Evolutionary conservation across 2,888 invertebrate genomes (phyloP), one percentile per base, ranked within the genome.

Genomic region (Drosophila mayaguana): DNA sequence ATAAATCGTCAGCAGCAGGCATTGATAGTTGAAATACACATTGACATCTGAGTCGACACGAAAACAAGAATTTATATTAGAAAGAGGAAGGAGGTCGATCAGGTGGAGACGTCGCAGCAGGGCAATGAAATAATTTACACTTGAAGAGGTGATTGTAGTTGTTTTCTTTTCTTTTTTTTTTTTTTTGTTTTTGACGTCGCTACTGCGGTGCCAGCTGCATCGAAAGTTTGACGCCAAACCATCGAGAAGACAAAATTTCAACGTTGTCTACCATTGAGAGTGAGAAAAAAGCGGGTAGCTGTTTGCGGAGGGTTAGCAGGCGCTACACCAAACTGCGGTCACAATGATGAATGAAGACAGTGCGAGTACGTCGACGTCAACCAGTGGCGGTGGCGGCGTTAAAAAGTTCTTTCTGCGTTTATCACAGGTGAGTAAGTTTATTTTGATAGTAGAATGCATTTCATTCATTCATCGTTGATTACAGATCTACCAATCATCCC

Each of bases 401-500:
- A 92, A 90, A 71, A 90, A 90, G 80, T 91, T 92, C 73, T 93
- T 92, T 83, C 86, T 89, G 55, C 92, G 93, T 63, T 83, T 93
- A 78, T 92, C 93, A 90, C 93, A 93, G 92, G 93, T 93, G 61
- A 75, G 75, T 66, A 14, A 45, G 16, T 36, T 14, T 4, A 5
- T 2, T 5, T 22, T 18, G 40, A 28, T 20, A 14, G 46, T 48
- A n/a, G 28, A 28, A 28, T 8, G 28, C 28, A 28, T 28, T 28
- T 28, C 7, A 28, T 28, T 28, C 1, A 28, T 8, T 28, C 8
- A 28, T 28, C 28, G 28, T 8, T 9, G 8, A 48, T 75, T 81
- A 4, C 64, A 93, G 93, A 91, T 89, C 91, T 97, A 97, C 93
- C 97, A 97, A 94, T 96, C 96, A 91, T 95, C 96, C 83, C 94